Evolutionary conservation across 2,113 vertebrate species (phyloP).

Genomic region (Pyrgilauda ruficollis): DNA sequence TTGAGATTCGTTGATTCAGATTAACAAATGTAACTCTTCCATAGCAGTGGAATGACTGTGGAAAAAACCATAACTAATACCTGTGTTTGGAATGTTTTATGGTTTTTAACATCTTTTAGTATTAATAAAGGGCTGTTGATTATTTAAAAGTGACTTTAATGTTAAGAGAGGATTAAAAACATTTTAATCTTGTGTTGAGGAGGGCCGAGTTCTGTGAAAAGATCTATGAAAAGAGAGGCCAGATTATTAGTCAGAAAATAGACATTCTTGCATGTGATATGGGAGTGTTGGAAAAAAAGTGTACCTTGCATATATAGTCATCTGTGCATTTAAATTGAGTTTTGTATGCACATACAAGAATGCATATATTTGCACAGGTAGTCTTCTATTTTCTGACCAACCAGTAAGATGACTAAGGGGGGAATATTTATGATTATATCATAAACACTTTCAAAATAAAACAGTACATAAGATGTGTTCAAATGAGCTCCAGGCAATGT

Average conservation of each 20-base stretch:
- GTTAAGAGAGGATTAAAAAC: neutral
- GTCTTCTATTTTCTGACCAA: constrained; percentile 52
- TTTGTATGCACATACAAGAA: constrained; percentile 36
- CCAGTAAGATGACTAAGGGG: constrained; percentile 42
- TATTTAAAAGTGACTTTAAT: neutral
- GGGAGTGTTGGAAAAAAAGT: neutral
- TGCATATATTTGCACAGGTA: neutral
- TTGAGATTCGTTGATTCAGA: neutral
- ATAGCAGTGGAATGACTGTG: neutral
- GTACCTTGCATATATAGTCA: neutral
- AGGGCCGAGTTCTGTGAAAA: neutral
- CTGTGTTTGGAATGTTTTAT: neutral
- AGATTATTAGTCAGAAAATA: constrained; percentile 48
- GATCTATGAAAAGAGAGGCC: neutral
- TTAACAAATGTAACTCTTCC: neutral
- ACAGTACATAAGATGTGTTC: neutral
- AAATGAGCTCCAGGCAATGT: neutral
- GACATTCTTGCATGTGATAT: constrained; percentile 39
- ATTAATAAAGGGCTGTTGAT: neutral
- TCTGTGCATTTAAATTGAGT: constrained; percentile 14
- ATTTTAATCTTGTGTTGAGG: neutral
- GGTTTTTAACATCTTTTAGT: neutral
- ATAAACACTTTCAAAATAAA: neutral
- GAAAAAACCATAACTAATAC: neutral
- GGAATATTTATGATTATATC: neutral